A percentile compares a stretch with the other conserved stretches of the same genome.
phyloP scores from a whole-genome alignment of 2,113 vertebrate species.

The Nannospalax galili region DNA sequence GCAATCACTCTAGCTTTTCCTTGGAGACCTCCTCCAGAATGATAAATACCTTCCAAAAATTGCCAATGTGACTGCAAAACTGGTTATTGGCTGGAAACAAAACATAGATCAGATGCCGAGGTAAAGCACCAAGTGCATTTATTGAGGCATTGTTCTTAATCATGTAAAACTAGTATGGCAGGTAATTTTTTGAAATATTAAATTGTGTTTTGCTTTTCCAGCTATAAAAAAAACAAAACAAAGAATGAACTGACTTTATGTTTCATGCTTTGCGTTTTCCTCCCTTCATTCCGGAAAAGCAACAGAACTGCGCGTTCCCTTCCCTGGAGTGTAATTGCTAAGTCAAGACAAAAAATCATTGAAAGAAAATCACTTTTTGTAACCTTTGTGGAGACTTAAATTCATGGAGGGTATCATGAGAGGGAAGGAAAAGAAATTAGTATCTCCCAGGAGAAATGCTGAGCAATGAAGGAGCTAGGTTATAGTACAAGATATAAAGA shows the following conservation, averaged over 20 bases:
- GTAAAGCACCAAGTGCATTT: conserved; percentile 21
- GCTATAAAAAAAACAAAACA: conserved; percentile 8
- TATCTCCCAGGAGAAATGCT: background rate
- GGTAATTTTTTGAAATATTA: conserved; percentile 73
- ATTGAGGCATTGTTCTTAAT: conserved; percentile 70
- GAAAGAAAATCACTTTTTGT: conserved; percentile 47
- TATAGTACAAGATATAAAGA: background rate
- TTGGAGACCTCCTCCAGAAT: conserved; percentile 49
- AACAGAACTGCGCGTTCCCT: conserved; percentile 41
- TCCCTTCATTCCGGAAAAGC: conserved; percentile 21
- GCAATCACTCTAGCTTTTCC: conserved; percentile 57
- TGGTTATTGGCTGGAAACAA: conserved; percentile 56
- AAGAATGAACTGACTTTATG: conserved; percentile 28
- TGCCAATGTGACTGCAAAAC: conserved; percentile 57
- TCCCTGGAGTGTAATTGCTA: conserved; percentile 41
- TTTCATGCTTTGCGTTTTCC: conserved; percentile 59
- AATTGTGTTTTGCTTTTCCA: conserved; percentile 62
- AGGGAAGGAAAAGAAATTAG: background rate
- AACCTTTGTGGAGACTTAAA: conserved; percentile 38
- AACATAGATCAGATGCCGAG: conserved; percentile 44
- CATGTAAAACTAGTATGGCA: conserved; percentile 46
- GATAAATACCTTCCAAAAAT: conserved; percentile 67
- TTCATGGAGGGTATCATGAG: background rate
- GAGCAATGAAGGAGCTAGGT: background rate
- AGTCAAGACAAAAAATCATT: conserved; percentile 55